Conservation (phyloP, 92 coral and sea anemone genomes). For the Muricea muricata region DNA sequence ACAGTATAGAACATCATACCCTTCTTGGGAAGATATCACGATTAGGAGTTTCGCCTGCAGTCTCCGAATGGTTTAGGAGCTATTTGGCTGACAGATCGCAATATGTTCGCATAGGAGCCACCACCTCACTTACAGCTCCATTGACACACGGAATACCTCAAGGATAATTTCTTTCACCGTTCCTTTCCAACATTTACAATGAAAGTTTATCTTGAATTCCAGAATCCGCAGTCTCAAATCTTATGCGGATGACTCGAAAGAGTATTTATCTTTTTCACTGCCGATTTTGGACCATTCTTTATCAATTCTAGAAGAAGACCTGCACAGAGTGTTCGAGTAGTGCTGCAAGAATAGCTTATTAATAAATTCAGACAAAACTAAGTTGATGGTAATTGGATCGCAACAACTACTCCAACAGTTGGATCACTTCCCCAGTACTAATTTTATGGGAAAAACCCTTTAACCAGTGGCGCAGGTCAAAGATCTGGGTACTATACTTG, state of each 20-base stretch:
- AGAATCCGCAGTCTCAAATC: slow-evolving; percentile 54
- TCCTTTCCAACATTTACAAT: slow-evolving; percentile 42
- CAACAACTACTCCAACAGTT: slow-evolving; percentile 42
- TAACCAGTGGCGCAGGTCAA: slow-evolving; percentile 48
- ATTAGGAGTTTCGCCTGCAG: slow-evolving; percentile 39
- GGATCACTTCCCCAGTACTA: background rate
- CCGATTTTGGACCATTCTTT: slow-evolving; percentile 22
- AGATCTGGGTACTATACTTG: slow-evolving; percentile 53
- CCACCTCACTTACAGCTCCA: slow-evolving; percentile 40
- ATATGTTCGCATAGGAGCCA: slow-evolving; percentile 57
- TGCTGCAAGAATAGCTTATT: slow-evolving; percentile 62
- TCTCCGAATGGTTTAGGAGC: slow-evolving; percentile 54
- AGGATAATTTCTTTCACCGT: slow-evolving; percentile 38
- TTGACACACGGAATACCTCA: slow-evolving; percentile 67
- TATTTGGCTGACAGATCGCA: slow-evolving; percentile 29
- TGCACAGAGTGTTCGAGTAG: slow-evolving; percentile 55
- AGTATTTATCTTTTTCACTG: slow-evolving; percentile 55
- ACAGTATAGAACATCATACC: background rate
- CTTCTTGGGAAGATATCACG: too few species aligned
- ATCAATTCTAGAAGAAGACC: slow-evolving; percentile 53
- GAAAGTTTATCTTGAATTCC: slow-evolving; percentile 34
- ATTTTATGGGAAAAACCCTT: slow-evolving; percentile 37
- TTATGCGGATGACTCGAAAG: slow-evolving; percentile 71
- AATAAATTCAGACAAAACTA: slow-evolving; percentile 69
- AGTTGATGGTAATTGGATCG: slow-evolving; percentile 58